Base-by-base conservation (phyloP, 2,113 vertebrate species). In the Myrmecobius fasciatus region DNA sequence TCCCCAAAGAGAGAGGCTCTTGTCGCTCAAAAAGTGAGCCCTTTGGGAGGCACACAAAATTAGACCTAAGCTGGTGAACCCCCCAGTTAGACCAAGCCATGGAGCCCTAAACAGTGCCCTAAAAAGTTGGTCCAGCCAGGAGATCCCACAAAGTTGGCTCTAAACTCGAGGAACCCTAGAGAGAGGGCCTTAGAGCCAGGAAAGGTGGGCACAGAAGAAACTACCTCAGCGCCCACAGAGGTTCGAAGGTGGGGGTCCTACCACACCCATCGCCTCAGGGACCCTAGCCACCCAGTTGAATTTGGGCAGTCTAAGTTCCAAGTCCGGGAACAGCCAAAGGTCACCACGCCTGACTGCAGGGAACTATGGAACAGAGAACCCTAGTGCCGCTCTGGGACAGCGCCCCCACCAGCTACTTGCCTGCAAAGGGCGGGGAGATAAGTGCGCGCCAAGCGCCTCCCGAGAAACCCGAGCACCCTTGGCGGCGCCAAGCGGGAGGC, bases 401-500 rank as follows among this genome's bases (percentile, higher is more conserved):
- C 67, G n/a, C 67, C 67, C 67, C 67, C n/a, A n/a, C 36, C 17
- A 43, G 67, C n/a, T n/a, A 43, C 67, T 24, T 20, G n/a, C 67
- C n/a, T 8, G 17, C 36, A 22, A 83, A 83, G 67, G 67, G n/a
- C n/a, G n/a, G 67, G 67, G 67, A 83, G 36, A 43, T n/a, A 20
- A 43, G 67, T 8, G 67, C 67, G 67, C 67, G 67, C 67, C 67
- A 83, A 83, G 67, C 67, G 17, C 67, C 67, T 43, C 67, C 67
- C 36, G 67, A 36, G n/a, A 75, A 75, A 75, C 36, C 36, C 17
- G 4, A 83, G 67, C 17, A 24, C 17, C n/a, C n/a, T n/a, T 1
- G 67, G 67, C 36, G 36, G 5, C n/a, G 67, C 67, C 89, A 90
- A 90, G 47, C 8, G 89, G 43, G n/a, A 52, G 97, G 97, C 91